Evolutionary conservation across 1,140 invertebrate species (phyloP), one percentile per base, ranked within the genome.

Genomic region (Conus betulinus): DNA sequence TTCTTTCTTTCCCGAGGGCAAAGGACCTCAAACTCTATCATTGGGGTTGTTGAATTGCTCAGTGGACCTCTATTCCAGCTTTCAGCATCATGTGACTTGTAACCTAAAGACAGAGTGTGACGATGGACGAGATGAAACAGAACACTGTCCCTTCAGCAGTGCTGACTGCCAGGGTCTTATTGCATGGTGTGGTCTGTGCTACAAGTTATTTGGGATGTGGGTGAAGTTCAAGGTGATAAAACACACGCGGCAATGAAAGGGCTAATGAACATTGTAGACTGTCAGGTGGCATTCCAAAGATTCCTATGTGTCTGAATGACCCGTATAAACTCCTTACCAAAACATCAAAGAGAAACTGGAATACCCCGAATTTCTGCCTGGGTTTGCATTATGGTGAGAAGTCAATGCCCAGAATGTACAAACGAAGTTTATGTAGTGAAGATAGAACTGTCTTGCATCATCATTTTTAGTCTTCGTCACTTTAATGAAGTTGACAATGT

Each of bases 81-180:
- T 85, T 51, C 52, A 71, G 23, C 57, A 6, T 3, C 84, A 85
- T 25, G 17, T 85, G 57, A n/a, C n/a, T 15, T 85, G 84, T 52
- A 85, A 85, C 84, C 84, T 85, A 60, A 27, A 85, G 84, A 17
- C 60, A 67, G 84, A 85, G 84, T 85, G 84, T 52, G 6, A 85
- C 5, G 84, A 55, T 39, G 84, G n/a, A 71, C 57, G 55, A 27
- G 84, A 85, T 27, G 84, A 85, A 71, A 25, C 15, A 17, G 20
- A 53, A 52, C 60, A 85, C 84, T 85, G 84, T 85, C 84, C 84
- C 63, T 85, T 67, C 84, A 85, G 84, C 84, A 85, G 84, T 52
- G 17, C 57, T 11, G 23, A 53, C 25, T 85, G 84, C 39, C 17
- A 63, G 6, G 84, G 84, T 8, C 17, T 51, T 10, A 60, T 85